Evolutionary conservation across 2,797 vertebrate species (phyloP).

Genomic region (Aselliscus stoliczkanus): DNA sequence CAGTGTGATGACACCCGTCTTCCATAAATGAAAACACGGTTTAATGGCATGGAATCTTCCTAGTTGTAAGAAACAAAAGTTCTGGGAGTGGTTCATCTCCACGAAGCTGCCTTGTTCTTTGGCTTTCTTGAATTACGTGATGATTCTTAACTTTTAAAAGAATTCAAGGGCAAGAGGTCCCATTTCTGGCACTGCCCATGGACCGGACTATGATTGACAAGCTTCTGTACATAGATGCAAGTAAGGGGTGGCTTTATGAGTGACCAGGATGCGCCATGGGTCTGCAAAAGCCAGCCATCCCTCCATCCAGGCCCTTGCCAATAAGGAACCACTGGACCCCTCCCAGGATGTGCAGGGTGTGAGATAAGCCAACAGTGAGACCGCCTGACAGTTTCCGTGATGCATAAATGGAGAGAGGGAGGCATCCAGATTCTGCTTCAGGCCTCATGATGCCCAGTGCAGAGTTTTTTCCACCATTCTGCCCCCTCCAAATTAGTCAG

Average conservation of each 20-base stretch:
- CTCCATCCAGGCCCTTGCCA: neutral
- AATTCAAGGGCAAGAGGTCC: neutral
- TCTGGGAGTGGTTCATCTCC: neutral
- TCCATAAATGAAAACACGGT: neutral
- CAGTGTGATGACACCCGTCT: neutral
- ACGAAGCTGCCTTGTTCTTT: neutral
- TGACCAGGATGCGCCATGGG: fast-evolving
- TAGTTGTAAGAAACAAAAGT: neutral
- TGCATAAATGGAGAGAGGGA: neutral
- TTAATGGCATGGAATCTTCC: neutral
- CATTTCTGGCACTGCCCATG: fast-evolving
- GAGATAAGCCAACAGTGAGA: too few relatives aligned
- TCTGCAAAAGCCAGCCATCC: too few relatives aligned
- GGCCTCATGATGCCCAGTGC: neutral
- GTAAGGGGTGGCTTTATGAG: neutral
- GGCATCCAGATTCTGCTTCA: neutral
- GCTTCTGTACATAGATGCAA: neutral
- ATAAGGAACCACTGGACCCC: neutral
- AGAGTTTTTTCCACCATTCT: neutral
- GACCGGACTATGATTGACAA: neutral
- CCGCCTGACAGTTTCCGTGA: fast-evolving
- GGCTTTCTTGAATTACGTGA: neutral
- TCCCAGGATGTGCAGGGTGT: fast-evolving
- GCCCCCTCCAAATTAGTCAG: neutral
- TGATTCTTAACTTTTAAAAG: neutral